These are phyloP conservation scores for Spheniscus humboldti DNA, from an alignment of 2,797 vertebrate genomes.

Conservation along the genomic window DNA sequence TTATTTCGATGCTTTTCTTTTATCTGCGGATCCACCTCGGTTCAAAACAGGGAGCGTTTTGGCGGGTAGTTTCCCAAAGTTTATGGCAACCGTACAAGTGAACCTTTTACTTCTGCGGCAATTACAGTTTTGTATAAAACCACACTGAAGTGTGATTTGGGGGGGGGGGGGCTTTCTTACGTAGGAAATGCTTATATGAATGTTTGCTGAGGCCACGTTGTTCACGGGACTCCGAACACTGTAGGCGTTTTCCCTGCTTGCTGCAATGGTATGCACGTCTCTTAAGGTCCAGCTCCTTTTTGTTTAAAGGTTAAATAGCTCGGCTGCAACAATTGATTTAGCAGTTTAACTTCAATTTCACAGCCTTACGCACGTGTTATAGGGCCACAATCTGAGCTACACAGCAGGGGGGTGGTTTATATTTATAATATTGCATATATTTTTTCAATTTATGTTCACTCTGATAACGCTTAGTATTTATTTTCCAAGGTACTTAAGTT, in stretches of 20 bases:
- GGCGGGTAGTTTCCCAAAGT: neutral
- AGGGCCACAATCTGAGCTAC: neutral
- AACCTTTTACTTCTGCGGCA: neutral
- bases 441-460: neutral
- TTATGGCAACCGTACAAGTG: neutral
- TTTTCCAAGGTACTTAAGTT: neutral
- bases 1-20: fast-evolving
- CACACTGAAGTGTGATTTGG: neutral
- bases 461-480: neutral
- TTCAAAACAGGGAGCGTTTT: neutral
- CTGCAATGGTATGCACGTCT: neutral
- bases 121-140: neutral
- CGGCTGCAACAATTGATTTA: neutral
- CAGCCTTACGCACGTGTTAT: neutral
- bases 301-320: neutral
- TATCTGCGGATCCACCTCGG: fast-evolving
- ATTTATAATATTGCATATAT: neutral
- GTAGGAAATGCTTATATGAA: neutral
- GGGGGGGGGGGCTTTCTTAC: neutral
- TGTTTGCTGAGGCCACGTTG: neutral
- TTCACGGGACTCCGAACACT: neutral
- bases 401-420: neutral
- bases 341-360: neutral
- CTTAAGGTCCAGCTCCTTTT: neutral
- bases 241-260: neutral